These are phyloP conservation scores for Taenaris catops DNA, from an alignment of 2,888 invertebrate genomes.

Conservation along the genomic window DNA sequence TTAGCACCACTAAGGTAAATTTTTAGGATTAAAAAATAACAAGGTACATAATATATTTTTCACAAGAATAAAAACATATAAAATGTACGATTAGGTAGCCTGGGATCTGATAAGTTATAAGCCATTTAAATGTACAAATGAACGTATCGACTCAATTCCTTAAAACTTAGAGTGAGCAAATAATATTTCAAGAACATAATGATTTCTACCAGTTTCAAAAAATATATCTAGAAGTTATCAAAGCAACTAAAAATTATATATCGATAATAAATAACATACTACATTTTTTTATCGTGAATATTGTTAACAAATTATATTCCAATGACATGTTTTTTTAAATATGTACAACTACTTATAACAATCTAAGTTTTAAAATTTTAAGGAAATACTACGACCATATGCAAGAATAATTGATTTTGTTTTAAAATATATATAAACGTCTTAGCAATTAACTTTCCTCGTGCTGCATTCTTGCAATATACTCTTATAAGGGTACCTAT, in stretches of 20 bases:
- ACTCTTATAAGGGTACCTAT: background rate
- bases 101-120: too few relatives aligned
- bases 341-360: slow-evolving; percentile 23
- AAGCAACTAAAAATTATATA: slow-evolving; percentile 13
- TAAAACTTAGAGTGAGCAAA: slow-evolving; percentile 26
- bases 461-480: too few relatives aligned
- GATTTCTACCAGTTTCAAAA: background rate
- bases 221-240: background rate
- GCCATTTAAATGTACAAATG: too few relatives aligned
- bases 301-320: slow-evolving; percentile 7
- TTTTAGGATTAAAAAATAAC: too few relatives aligned
- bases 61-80: too few relatives aligned
- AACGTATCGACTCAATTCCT: slow-evolving; percentile 25
- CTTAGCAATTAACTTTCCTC: too few relatives aligned
- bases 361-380: slow-evolving; percentile 12
- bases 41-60: too few relatives aligned
- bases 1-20: slow-evolving; percentile 61
- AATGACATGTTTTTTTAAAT: slow-evolving; percentile 9
- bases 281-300: too few relatives aligned
- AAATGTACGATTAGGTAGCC: too few relatives aligned
- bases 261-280: too few relatives aligned
- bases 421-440: slow-evolving; percentile 12
- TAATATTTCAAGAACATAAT: slow-evolving; percentile 10
- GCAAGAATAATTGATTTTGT: slow-evolving; percentile 17
- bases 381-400: slow-evolving; percentile 3